These are phyloP conservation scores for Myiagra hebetior DNA, from an alignment of 2,113 vertebrate species.

Conservation along the genomic window DNA sequence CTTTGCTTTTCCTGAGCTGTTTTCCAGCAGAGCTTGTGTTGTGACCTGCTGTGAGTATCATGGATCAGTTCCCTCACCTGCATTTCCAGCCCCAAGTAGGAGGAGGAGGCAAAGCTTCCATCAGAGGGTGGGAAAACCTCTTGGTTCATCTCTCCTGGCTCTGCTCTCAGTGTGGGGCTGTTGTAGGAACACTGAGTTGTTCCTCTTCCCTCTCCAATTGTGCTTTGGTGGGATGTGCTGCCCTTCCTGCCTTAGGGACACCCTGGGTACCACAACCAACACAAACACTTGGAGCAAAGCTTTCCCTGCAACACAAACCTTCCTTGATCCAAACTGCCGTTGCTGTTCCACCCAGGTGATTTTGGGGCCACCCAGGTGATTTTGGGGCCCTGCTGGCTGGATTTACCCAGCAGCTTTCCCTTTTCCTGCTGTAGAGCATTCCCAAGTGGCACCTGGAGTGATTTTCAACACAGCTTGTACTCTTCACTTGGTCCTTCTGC, in stretches of 20 bases:
- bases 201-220: background rate
- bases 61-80: background rate
- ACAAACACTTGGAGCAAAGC: background rate
- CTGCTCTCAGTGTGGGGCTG: background rate
- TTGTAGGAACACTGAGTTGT: background rate
- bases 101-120: background rate
- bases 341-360: background rate
- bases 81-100: background rate
- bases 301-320: background rate
- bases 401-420: background rate
- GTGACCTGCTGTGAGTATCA: background rate
- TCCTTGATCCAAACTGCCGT: background rate
- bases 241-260: background rate
- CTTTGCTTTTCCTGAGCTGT: constrained; percentile 6
- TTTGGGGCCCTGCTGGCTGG: background rate
- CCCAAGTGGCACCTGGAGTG: background rate
- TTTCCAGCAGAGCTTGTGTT: background rate
- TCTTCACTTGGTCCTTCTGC: constrained; percentile 24
- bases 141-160: background rate
- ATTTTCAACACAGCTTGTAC: constrained; percentile 15
- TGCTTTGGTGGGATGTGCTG: background rate
- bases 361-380: background rate
- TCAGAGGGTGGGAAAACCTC: background rate
- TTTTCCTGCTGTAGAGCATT: background rate
- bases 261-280: background rate